These are phyloP conservation scores for Tridacna crocea DNA, from an alignment of 2,888 invertebrate genomes.

Conservation along the genomic window DNA sequence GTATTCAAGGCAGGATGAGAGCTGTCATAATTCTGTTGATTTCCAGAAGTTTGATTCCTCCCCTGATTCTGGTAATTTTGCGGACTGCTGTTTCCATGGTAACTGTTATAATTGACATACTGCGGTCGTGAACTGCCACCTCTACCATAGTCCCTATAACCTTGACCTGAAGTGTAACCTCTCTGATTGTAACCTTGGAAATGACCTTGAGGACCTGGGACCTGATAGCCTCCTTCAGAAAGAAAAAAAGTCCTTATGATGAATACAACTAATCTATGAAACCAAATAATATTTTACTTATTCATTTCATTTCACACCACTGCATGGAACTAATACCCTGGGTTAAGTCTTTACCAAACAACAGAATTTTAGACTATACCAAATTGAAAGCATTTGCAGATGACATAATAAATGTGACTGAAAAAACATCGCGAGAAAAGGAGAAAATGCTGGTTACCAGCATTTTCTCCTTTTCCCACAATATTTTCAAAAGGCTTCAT, in stretches of 20 bases:
- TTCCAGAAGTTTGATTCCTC: slow-evolving; percentile 1
- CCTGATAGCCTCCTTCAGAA: slow-evolving; percentile 9
- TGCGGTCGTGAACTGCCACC: slow-evolving; percentile 31
- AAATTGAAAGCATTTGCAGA: too few species aligned
- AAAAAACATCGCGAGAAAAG: too few species aligned
- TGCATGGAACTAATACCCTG: too few species aligned
- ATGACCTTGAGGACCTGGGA: slow-evolving; percentile 14
- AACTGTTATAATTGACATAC: slow-evolving; percentile 43
- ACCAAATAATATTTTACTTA: too few species aligned
- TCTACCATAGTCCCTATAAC: slow-evolving; percentile 31
- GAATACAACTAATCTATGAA: too few species aligned
- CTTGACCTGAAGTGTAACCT: slow-evolving; percentile 42
- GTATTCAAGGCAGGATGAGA: neutral
- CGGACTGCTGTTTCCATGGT: slow-evolving; percentile 24
- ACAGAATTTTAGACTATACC: too few species aligned
- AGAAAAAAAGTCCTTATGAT: neutral
- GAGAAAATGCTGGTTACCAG: too few species aligned
- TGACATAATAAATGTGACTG: too few species aligned
- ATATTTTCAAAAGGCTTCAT: too few species aligned
- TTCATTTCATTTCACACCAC: too few species aligned
- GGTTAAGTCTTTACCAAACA: too few species aligned
- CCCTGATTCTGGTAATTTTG: slow-evolving; percentile 25
- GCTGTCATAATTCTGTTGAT: slow-evolving; percentile 15
- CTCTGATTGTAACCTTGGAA: slow-evolving; percentile 25
- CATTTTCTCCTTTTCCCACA: too few species aligned